Evolutionary conservation across 2,113 vertebrate species (phyloP).

Genomic region (Microtus pennsylvanicus): DNA sequence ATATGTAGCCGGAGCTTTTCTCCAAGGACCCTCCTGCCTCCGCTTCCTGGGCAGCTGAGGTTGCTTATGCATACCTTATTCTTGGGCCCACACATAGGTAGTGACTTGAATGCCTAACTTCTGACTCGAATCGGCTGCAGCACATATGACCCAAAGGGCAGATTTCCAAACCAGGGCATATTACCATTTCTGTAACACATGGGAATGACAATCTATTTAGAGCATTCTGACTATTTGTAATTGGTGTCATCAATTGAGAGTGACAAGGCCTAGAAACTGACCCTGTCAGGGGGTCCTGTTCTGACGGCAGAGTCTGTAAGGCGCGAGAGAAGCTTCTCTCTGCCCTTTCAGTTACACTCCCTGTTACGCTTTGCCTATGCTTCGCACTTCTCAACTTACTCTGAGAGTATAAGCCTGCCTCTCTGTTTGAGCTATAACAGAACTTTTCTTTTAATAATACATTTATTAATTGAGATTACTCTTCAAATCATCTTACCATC

Average conservation of each 20-base stretch:
- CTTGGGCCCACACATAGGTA: not conserved
- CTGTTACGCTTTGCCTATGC: not conserved
- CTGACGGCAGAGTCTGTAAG: not conserved
- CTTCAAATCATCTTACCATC: conserved; percentile 54
- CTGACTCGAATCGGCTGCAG: conserved; percentile 30
- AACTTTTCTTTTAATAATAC: conserved; percentile 59
- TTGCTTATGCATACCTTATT: not conserved
- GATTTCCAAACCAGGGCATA: not conserved
- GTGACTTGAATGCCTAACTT: not conserved
- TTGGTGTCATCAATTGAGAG: not conserved
- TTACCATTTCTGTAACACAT: not conserved
- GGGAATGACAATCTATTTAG: not conserved
- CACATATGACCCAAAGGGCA: not conserved
- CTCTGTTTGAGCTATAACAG: conserved; percentile 2
- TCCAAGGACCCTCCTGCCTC: not conserved
- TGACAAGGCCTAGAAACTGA: not conserved
- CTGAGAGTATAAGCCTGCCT: not conserved
- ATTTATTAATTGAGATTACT: conserved; percentile 52
- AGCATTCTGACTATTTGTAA: not conserved
- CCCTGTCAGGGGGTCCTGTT: conserved; percentile 4
- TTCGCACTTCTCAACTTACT: not conserved
- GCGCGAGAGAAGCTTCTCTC: not conserved
- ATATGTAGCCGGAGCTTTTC: not conserved
- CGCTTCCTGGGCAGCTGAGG: not conserved
- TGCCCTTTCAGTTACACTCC: not conserved